Evolutionary conservation across 2,888 invertebrate genomes (phyloP).

Genomic region (Pterostichus madidus): DNA sequence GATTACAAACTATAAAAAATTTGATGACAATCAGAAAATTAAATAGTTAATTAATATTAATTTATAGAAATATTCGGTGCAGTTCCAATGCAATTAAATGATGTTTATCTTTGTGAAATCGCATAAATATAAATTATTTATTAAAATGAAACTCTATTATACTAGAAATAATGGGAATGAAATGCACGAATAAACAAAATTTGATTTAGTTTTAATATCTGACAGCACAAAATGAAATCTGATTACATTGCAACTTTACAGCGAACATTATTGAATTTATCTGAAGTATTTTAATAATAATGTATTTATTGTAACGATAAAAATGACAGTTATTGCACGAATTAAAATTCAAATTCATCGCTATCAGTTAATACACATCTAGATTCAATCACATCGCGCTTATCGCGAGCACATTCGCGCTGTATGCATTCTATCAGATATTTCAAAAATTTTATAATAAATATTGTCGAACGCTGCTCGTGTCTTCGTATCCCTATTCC

Average conservation of each 20-base stretch:
- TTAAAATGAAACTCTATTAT: slow-evolving; percentile 19
- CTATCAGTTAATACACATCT: slow-evolving; percentile 13
- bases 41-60: too few relatives aligned
- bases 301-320: slow-evolving; percentile 13
- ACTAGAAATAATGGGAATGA: slow-evolving; percentile 25
- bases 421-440: slow-evolving; percentile 7
- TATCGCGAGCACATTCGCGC: background rate
- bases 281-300: background rate
- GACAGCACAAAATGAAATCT: slow-evolving; percentile 14
- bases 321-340: slow-evolving; percentile 40
- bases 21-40: too few relatives aligned
- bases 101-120: slow-evolving; percentile 13
- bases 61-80: too few relatives aligned
- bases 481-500: background rate
- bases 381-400: slow-evolving; percentile 25
- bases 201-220: slow-evolving; percentile 37
- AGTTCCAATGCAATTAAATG: slow-evolving; percentile 3
- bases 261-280: slow-evolving; percentile 31
- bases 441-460: slow-evolving; percentile 11
- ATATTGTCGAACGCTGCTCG: background rate
- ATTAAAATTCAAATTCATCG: slow-evolving; percentile 29
- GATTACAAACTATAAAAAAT: too few relatives aligned
- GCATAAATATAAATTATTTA: slow-evolving; percentile 1
- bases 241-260: slow-evolving; percentile 23
- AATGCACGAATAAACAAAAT: slow-evolving; percentile 24